Evolutionary conservation across 2,888 invertebrate genomes (phyloP).

Genomic region (Zaprionus bogoriensis): DNA sequence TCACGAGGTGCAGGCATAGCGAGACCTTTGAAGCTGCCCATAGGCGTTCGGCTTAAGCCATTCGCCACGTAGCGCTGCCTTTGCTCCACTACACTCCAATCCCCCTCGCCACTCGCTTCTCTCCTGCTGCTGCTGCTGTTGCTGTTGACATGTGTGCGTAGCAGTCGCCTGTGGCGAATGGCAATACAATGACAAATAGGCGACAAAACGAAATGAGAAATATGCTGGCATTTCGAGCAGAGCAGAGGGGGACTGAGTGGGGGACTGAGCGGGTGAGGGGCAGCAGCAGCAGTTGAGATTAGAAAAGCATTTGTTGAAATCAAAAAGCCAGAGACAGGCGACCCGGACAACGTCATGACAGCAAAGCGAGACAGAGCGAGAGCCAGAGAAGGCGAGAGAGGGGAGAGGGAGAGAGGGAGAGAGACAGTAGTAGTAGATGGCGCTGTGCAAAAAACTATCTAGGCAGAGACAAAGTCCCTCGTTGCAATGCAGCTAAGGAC

Average conservation of each 20-base stretch:
- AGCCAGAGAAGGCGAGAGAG: not conserved
- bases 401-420: not conserved
- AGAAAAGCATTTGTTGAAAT: constrained; percentile 74
- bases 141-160: constrained; percentile 69
- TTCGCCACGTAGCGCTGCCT: not conserved
- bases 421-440: not conserved
- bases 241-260: not conserved
- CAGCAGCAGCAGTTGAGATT: constrained; percentile 59
- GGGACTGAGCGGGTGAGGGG: constrained; percentile 9
- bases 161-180: constrained; percentile 52
- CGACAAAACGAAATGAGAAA: constrained; percentile 77
- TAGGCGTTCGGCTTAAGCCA: constrained; percentile 24
- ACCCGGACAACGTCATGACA: constrained; percentile 43
- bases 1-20: constrained; percentile 36
- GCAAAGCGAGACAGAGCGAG: constrained; percentile 13
- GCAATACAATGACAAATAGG: constrained; percentile 76
- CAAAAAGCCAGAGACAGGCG: constrained; percentile 63
- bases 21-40: constrained; percentile 37
- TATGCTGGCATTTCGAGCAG: constrained; percentile 52
- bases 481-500: constrained; percentile 34
- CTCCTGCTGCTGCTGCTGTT: constrained; percentile 53
- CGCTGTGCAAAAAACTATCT: constrained; percentile 6
- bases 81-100: not conserved
- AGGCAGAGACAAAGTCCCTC: constrained; percentile 26
- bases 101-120: not conserved